Conservation (phyloP, 1,140 invertebrate genomes). For the Pogonus chalceus region DNA sequence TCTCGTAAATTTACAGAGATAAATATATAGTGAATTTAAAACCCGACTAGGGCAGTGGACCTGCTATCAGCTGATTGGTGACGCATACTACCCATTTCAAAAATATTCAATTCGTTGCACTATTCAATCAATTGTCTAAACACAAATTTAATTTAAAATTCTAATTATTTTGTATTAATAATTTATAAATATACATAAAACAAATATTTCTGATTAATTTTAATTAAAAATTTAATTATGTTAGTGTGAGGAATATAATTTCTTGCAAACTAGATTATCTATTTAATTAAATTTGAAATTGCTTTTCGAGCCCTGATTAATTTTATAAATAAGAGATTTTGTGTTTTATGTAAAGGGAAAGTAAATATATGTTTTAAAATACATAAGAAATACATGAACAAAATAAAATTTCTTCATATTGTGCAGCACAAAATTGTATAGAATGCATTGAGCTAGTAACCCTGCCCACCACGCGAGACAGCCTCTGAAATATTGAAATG, state of each 20-base stretch:
- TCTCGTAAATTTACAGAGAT: no score
- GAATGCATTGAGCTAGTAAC: background rate
- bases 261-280: background rate
- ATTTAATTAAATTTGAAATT: background rate
- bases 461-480: background rate
- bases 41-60: background rate
- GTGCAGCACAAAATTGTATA: no score
- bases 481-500: background rate
- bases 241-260: background rate
- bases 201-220: background rate
- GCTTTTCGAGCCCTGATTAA: background rate
- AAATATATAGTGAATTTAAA: no score
- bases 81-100: background rate
- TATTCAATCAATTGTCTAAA: background rate
- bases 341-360: background rate
- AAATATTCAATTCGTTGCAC: background rate
- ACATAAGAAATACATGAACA: background rate
- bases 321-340: background rate
- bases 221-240: background rate
- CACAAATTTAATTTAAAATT: no score
- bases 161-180: no score
- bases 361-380: background rate
- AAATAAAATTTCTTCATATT: background rate
- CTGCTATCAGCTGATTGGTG: background rate
- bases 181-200: no score